Conservation (phyloP, 2,113 vertebrate species). For the Amphiprion ocellaris region DNA sequence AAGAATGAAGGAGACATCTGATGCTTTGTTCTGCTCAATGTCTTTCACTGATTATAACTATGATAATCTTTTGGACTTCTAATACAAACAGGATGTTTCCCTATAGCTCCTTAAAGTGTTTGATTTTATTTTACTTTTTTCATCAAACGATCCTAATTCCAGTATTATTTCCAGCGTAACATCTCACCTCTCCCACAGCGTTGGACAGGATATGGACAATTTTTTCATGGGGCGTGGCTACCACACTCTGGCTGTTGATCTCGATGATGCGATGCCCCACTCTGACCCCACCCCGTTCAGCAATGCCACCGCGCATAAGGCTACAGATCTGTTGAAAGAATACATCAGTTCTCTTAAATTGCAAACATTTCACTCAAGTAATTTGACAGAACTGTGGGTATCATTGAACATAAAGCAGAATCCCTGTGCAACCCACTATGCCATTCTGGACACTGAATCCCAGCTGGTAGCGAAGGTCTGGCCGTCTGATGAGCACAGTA, state of each 20-base stretch:
- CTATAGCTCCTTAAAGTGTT: too few relatives aligned
- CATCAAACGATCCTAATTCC: too few relatives aligned
- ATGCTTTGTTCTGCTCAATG: too few relatives aligned
- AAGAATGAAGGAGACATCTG: too few relatives aligned
- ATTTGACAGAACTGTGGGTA: not conserved
- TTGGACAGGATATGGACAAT: conserved; percentile 97
- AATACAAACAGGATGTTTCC: too few relatives aligned
- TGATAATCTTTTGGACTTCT: too few relatives aligned
- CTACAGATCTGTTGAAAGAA: conserved; percentile 91
- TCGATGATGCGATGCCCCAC: conserved; percentile 98
- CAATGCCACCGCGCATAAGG: conserved; percentile 98
- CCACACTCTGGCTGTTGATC: conserved; percentile 97
- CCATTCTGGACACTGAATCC: conserved; percentile 99
- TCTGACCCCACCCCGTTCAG: conserved; percentile 95
- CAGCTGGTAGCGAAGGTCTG: conserved; percentile 95
- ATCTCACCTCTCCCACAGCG: conserved; percentile 94
- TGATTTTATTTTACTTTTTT: too few relatives aligned
- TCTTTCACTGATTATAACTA: too few relatives aligned
- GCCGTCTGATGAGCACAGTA: conserved; percentile 95
- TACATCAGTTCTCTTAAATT: not conserved
- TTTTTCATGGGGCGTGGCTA: conserved; percentile 96
- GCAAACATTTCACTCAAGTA: not conserved
- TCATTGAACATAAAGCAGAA: not conserved
- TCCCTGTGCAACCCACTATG: conserved; percentile 87
- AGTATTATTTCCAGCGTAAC: too few relatives aligned